Percentiles rank a stretch among this genome's conserved stretches.
Conservation (phyloP, 2,113 vertebrate genomes). For the Eurypyga helias region DNA sequence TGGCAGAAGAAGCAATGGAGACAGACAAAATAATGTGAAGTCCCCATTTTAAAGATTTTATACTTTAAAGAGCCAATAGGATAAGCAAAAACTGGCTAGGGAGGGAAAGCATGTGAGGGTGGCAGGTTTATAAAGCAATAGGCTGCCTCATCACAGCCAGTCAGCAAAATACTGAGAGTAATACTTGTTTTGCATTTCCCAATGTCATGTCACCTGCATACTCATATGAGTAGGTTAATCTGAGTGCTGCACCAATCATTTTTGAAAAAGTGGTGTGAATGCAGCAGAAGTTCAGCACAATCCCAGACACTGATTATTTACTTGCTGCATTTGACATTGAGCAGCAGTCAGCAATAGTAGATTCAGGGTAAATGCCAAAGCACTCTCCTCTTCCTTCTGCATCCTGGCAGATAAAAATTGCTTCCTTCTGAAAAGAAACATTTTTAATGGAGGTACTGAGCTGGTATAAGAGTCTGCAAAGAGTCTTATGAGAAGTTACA, state of each 20-base stretch:
- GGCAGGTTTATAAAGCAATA: not conserved
- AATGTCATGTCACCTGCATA: not conserved
- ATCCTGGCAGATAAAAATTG: not conserved
- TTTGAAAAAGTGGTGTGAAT: not conserved
- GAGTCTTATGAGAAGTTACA: fast-evolving
- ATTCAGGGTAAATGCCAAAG: not conserved
- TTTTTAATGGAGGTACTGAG: not conserved
- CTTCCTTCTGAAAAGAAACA: not conserved
- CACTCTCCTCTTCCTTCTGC: not conserved
- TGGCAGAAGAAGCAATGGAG: not conserved
- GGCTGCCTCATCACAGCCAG: not conserved
- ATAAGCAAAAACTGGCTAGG: not conserved
- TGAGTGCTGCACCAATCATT: not conserved
- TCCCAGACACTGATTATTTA: not conserved
- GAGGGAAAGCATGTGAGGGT: not conserved
- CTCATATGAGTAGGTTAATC: not conserved
- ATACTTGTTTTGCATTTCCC: not conserved
- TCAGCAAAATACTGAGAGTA: not conserved
- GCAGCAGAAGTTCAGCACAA: not conserved
- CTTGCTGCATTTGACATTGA: not conserved
- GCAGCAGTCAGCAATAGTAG: not conserved
- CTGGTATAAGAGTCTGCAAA: not conserved
- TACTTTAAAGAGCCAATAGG: not conserved
- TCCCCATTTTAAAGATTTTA: not conserved
- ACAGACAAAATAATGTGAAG: not conserved